phyloP scores from a whole-genome alignment of 2,113 vertebrate species.

The Megaceryle torquata region DNA sequence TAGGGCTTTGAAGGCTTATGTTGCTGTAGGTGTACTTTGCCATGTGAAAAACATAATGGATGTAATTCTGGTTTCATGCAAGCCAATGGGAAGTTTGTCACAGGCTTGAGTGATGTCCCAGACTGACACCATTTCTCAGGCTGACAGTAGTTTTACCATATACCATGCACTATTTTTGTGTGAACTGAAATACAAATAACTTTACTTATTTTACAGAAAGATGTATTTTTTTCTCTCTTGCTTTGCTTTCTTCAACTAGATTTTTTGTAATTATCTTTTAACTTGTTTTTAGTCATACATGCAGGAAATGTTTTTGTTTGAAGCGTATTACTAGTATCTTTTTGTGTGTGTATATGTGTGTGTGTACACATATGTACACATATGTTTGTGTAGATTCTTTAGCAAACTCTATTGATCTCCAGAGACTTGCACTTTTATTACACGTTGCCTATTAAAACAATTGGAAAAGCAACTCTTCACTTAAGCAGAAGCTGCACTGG shows the following conservation, averaged over 20 bases:
- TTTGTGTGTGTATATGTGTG: not conserved
- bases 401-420: constrained; percentile 19
- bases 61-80: not conserved
- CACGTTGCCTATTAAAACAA: not conserved
- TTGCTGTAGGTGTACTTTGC: not conserved
- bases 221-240: not conserved
- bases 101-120: not conserved
- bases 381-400: not conserved
- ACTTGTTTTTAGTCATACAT: no score
- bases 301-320: not conserved
- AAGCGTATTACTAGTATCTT: not conserved
- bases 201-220: not conserved
- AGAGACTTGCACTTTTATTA: not conserved
- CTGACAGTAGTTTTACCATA: not conserved
- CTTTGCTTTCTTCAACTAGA: not conserved
- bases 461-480: not conserved
- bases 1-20: not conserved
- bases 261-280: not conserved
- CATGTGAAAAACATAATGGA: not conserved
- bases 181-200: not conserved
- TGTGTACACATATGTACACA: fast-evolving
- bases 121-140: not conserved
- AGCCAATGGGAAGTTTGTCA: not conserved
- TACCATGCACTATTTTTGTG: not conserved
- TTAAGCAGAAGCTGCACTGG: not conserved